These are phyloP conservation scores for Camptogramma bilineatum DNA, from an alignment of 2,888 invertebrate species.

Conservation along the genomic window DNA sequence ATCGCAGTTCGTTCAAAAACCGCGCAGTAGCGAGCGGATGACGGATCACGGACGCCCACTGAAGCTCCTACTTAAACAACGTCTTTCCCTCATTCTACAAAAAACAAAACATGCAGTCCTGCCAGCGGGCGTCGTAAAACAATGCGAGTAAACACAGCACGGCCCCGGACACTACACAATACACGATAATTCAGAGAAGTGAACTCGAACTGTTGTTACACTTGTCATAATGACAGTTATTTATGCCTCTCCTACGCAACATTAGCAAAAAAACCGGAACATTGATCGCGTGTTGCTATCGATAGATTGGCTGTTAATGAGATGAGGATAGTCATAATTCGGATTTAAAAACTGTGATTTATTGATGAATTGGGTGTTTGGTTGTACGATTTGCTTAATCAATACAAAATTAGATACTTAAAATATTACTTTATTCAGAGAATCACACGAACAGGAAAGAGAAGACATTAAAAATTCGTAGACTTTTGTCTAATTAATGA, in stretches of 20 bases:
- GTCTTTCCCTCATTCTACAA: conserved; percentile 40
- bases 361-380: conserved; percentile 50
- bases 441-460: no score
- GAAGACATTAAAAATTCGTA: no score
- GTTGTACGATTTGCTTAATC: conserved; percentile 60
- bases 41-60: conserved; percentile 59
- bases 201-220: conserved; percentile 49
- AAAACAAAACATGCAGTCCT: conserved; percentile 29
- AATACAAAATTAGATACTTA: conserved; percentile 27
- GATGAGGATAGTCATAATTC: conserved; percentile 58
- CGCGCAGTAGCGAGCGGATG: conserved; percentile 75
- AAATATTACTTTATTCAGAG: no score
- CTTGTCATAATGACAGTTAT: conserved; percentile 54
- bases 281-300: conserved; percentile 56
- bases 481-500: no score
- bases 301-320: conserved; percentile 56
- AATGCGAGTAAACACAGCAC: conserved; percentile 46
- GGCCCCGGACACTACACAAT: conserved; percentile 50
- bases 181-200: conserved; percentile 57
- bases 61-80: conserved; percentile 62
- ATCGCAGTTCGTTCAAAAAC: conserved; percentile 49
- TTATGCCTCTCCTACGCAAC: conserved; percentile 66
- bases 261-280: conserved; percentile 53
- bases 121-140: conserved; percentile 67
- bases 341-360: conserved; percentile 62